These are phyloP conservation scores for Periophthalmus modestus DNA, from an alignment of 2,113 vertebrate species.

Conservation along the genomic window DNA sequence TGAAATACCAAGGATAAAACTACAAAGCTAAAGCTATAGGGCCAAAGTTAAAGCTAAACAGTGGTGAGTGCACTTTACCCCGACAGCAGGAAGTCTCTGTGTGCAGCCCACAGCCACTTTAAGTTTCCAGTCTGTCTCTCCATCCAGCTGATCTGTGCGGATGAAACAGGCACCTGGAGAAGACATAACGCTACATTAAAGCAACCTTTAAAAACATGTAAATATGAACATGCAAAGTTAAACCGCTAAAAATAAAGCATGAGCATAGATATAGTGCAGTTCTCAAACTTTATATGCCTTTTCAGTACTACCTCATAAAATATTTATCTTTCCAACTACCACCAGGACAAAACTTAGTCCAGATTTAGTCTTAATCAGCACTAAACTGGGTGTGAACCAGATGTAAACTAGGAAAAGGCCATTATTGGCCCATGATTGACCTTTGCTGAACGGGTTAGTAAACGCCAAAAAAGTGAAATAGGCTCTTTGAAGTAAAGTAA, in stretches of 20 bases:
- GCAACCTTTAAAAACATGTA: neutral
- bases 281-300: neutral
- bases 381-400: neutral
- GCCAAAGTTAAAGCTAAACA: constrained; percentile 4
- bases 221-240: neutral
- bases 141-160: constrained; percentile 95
- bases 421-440: no score
- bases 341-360: neutral
- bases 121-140: constrained; percentile 98
- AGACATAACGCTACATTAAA: neutral
- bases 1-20: neutral
- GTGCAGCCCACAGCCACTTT: constrained; percentile 94
- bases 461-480: neutral
- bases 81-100: constrained; percentile 89
- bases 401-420: no score
- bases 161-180: constrained; percentile 91
- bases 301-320: neutral
- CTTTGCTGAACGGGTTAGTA: neutral
- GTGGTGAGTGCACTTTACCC: constrained; percentile 74
- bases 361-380: no score
- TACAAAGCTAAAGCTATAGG: neutral
- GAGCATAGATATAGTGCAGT: neutral
- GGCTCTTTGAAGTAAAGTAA: no score
- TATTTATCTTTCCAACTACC: neutral
- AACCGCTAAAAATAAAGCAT: neutral